phyloP scores from a whole-genome alignment of 2,888 invertebrate species.

The Dichetophora obliterata region DNA sequence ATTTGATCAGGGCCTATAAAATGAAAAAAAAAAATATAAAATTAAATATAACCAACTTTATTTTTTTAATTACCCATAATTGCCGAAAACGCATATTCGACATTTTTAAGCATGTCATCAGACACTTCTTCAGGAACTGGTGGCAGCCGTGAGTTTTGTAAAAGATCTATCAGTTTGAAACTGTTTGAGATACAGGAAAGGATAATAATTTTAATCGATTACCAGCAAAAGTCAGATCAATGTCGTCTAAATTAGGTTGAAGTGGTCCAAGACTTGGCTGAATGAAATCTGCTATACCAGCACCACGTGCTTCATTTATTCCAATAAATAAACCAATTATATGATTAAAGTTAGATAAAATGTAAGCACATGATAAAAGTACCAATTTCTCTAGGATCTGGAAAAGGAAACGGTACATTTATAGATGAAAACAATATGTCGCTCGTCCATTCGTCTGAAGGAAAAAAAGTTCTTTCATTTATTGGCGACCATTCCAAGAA shows the following conservation, averaged over 20 bases:
- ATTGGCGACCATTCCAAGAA: constrained; percentile 69
- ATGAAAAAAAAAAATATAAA: neutral
- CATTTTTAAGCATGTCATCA: constrained; percentile 73
- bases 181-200: neutral
- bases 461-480: constrained; percentile 67
- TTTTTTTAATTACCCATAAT: constrained; percentile 55
- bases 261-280: constrained; percentile 97
- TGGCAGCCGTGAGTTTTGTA: constrained; percentile 71
- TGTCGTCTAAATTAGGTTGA: constrained; percentile 96
- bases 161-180: constrained; percentile 58
- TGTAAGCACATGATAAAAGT: constrained; percentile 50
- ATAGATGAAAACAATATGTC: constrained; percentile 89
- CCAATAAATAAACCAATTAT: neutral
- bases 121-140: constrained; percentile 75
- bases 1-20: constrained; percentile 58
- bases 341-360: constrained; percentile 4
- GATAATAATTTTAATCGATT: constrained; percentile 44
- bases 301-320: constrained; percentile 73
- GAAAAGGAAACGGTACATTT: constrained; percentile 91
- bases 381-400: constrained; percentile 97
- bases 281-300: constrained; percentile 94
- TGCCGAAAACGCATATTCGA: constrained; percentile 62
- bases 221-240: constrained; percentile 88
- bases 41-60: neutral
- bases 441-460: constrained; percentile 75